phyloP scores from a whole-genome alignment of 2,113 vertebrate genomes.

The Brienomyrus brachyistius region DNA sequence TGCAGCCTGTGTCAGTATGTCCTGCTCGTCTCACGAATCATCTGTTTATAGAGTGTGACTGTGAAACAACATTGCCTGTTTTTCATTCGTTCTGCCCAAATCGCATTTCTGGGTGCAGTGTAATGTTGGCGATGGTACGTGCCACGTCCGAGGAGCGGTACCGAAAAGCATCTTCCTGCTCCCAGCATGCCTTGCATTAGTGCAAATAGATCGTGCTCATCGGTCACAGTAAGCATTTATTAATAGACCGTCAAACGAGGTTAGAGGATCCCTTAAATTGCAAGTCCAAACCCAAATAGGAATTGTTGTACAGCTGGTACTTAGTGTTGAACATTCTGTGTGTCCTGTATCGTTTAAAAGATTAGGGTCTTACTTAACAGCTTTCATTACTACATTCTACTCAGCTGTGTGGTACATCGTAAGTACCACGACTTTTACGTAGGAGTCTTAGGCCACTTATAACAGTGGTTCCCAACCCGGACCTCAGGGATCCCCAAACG shows the following conservation, averaged over 20 bases:
- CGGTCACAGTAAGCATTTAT: background rate
- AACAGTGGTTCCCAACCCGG: background rate
- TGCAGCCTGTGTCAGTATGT: background rate
- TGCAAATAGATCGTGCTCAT: background rate
- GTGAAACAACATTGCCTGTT: background rate
- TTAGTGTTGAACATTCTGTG: background rate
- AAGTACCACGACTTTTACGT: background rate
- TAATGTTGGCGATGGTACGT: background rate
- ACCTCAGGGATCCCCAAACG: too few relatives aligned
- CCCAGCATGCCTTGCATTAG: slow-evolving; percentile 3
- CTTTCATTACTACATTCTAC: background rate
- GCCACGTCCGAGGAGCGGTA: background rate
- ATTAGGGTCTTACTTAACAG: background rate
- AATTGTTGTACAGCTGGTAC: background rate
- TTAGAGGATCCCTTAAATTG: background rate
- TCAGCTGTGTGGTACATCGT: background rate
- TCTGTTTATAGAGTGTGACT: background rate
- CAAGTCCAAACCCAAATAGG: background rate
- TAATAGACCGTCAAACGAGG: background rate
- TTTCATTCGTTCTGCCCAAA: background rate
- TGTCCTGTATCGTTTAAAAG: background rate
- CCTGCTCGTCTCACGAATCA: background rate
- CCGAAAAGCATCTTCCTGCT: background rate
- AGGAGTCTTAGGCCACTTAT: background rate
- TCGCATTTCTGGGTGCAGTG: background rate